Conservation (phyloP, 2,797 vertebrate species). For the Anniella stebbinsi region DNA sequence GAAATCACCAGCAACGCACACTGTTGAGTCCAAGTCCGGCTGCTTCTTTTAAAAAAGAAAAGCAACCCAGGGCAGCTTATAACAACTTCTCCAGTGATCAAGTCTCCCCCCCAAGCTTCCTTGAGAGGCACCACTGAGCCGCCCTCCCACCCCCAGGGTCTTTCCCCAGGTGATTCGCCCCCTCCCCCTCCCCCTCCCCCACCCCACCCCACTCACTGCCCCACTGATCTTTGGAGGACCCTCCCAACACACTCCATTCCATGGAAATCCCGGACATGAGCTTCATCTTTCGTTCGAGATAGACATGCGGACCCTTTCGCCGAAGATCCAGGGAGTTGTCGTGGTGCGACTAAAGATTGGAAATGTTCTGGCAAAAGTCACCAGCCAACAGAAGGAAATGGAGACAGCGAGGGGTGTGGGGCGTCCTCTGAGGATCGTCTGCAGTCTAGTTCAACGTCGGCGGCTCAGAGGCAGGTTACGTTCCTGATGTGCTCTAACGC, state of each 20-base stretch:
- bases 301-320: background rate
- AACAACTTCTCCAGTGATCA: slow-evolving; percentile 58
- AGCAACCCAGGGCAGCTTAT: slow-evolving; percentile 59
- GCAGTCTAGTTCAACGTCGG: slow-evolving; percentile 34
- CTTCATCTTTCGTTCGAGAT: slow-evolving; percentile 13
- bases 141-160: background rate
- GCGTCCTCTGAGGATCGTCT: background rate
- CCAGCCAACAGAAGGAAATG: slow-evolving; percentile 41
- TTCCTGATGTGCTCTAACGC: slow-evolving; percentile 54
- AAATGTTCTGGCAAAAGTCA: slow-evolving; percentile 35
- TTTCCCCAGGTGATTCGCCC: background rate
- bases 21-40: slow-evolving; percentile 78
- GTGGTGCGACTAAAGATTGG: background rate
- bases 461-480: slow-evolving; percentile 47
- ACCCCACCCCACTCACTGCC: background rate
- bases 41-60: slow-evolving; percentile 61
- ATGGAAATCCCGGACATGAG: slow-evolving; percentile 3
- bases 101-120: slow-evolving; percentile 44
- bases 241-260: slow-evolving; percentile 23
- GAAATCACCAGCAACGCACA: slow-evolving; percentile 79
- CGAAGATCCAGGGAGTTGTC: slow-evolving; percentile 35
- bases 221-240: slow-evolving; percentile 3
- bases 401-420: background rate
- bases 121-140: slow-evolving; percentile 7
- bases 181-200: background rate